Evolutionary conservation across 35 echinoderm and acorn worm genomes (phyloP).

Genomic region (Stichopus chloronotus): DNA sequence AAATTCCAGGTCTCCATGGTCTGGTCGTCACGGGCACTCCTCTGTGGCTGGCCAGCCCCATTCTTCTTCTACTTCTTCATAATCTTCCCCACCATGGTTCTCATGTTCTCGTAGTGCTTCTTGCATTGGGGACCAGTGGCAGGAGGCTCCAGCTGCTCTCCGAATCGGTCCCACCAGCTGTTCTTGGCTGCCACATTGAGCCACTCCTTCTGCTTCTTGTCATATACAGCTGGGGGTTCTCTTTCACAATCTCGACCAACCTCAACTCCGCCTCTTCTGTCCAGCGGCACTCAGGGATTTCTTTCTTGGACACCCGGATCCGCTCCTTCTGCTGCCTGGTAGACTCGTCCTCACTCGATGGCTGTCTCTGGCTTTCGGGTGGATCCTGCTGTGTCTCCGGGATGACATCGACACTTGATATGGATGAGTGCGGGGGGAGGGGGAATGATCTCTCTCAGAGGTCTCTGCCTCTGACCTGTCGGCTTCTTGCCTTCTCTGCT

Average conservation of each 20-base stretch:
- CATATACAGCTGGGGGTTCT: slow-evolving; percentile 54
- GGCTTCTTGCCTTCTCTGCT: slow-evolving; percentile 73
- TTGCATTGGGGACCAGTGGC: slow-evolving; percentile 77
- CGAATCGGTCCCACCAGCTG: slow-evolving; percentile 47
- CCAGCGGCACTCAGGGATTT: slow-evolving; percentile 61
- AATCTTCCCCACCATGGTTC: slow-evolving; percentile 68
- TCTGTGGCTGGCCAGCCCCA: slow-evolving; percentile 67
- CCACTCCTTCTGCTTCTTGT: slow-evolving; percentile 44
- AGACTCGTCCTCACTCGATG: slow-evolving; percentile 54
- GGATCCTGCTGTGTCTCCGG: slow-evolving; percentile 58
- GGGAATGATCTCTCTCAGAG: slow-evolving; percentile 57
- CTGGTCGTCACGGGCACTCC: slow-evolving; percentile 59
- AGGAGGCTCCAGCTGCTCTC: slow-evolving; percentile 68
- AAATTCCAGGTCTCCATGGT: slow-evolving; percentile 66
- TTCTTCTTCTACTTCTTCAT: slow-evolving; percentile 68
- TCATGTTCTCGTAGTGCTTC: slow-evolving; percentile 69
- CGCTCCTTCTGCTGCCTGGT: slow-evolving; percentile 63
- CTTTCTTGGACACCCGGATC: slow-evolving; percentile 65
- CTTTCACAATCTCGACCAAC: slow-evolving; percentile 48
- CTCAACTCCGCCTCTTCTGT: slow-evolving; percentile 45
- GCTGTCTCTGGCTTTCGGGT: slow-evolving; percentile 57
- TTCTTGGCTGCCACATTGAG: slow-evolving; percentile 63
- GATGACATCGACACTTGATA: slow-evolving; percentile 64
- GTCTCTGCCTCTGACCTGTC: slow-evolving; percentile 70
- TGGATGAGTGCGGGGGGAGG: slow-evolving; percentile 31